Base-by-base conservation (phyloP, 2,888 invertebrate genomes). In the Antheraea assamensis region DNA sequence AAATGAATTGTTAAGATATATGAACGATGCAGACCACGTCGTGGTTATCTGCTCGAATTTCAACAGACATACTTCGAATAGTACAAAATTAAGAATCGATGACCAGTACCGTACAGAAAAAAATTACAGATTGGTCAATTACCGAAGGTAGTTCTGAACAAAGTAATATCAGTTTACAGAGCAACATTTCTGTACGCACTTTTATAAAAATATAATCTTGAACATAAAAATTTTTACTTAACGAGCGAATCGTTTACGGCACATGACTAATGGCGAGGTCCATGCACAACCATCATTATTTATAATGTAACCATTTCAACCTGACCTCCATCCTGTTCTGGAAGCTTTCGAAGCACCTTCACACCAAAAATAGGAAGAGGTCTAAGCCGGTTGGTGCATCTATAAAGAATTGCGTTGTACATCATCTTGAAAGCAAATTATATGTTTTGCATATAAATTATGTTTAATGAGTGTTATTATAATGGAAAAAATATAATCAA, bases 201-300 rank as follows among this genome's bases (percentile, higher is more conserved):
- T 61, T 61, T 61, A 61, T 27, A 61, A 61, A 61, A 61, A 27
- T 27, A 61, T 61, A 61, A 61, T 61, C 61, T 27, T 61, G n/a
- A 68, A 68, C 35, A 68, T 68, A 68, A 68, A 35, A 68, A 31
- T 68, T 68, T 68, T 64, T 64, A 64, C 79, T 76, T 92, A 92
- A 92, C 88, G 92, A 90, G 90, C 83, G 81, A 88, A 90, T 81
- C 91, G 90, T 84, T 92, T 91, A 90, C 84, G 79, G 79, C 78
- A 83, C 86, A 89, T 88, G 91, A 92, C 87, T 86, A 87, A 92
- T 90, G 82, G 84, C 81, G 77, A 78, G 81, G 76, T 80, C 81
- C 83, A 83, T 86, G 84, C 82, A 85, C 80, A 78, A 76, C 78
- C 85, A 83, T 88, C 91, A 89, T 92, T 92, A 92, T 88, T 91